Evolutionary conservation across 2,888 invertebrate species (phyloP), one percentile per base, ranked within the genome.

Genomic region (Nymphalis c-album): DNA sequence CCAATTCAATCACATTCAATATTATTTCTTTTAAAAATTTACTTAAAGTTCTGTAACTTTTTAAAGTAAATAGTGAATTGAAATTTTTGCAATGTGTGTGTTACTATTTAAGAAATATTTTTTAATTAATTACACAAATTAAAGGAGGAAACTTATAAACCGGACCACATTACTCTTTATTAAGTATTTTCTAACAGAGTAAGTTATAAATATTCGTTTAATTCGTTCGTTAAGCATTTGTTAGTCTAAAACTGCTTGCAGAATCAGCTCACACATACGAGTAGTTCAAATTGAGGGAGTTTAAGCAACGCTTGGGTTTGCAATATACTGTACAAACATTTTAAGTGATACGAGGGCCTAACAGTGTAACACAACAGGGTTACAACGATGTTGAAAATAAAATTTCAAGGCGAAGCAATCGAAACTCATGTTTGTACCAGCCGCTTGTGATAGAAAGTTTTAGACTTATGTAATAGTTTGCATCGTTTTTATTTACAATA

Each of bases 251-350:
- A 40, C 13, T 13, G 13, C 50, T 51, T 22, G 62, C 62, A 40
- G 45, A 59, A 59, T 18, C 18, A 3, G 46, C 57, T 63, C 59
- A 67, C 55, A 40, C 35, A 45, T 35, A 35, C 45, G 51, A 47
- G 47, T 59, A 55, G 61, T 59, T 55, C 51, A 53, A 45, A 18
- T 60, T 47, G 50, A 31, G 46, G 50, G 48, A 63, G 51, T 70
- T 62, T 64, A 31, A 64, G 70, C 50, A 63, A 68, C 68, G 40
- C 63, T 71, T 71, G 51, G 47, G 17, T 61, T 63, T 68, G 47
- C 68, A 68, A 68, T 40, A 47, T 47, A 57, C n/a, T n/a, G 22
- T 8, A 18, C 48, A 63, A 66, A 66, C 55, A 63, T 26, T 40
- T 40, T 45, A 46, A 20, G 59, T 58, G 20, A 35, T 61, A 20